Base-by-base conservation (phyloP, 2,888 invertebrate genomes). In the Mellilla xanthometata region DNA sequence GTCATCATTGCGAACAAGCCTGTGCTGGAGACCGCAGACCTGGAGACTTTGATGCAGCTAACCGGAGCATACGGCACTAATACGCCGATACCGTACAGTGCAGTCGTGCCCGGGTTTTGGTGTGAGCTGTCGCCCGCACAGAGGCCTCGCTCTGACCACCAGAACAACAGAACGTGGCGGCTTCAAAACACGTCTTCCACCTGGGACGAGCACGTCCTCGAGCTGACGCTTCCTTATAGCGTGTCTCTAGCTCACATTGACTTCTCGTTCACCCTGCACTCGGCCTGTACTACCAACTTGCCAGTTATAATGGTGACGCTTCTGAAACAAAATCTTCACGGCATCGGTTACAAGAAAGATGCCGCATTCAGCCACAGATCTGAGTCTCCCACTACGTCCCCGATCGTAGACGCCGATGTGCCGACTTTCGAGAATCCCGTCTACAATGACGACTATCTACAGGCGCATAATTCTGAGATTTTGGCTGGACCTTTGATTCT, bases 71-170 rank as follows among this genome's bases (percentile, higher is more conserved):
- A 96, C 54, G 92, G 92, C 11, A 81, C 81, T 19, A 89, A 86
- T 52, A 81, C 81, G 5, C 83, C 90, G 13, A 85, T 90, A 49
- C 90, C 90, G 32, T 97, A 96, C 74, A 94, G 95, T 39, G 96
- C 97, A 0, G 97, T 96, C 9, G 96, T 97, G 2, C 97, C 97
- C 0, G 94, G 96, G 2, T 97, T 97, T 78, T 98, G 98, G 98
- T 95, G 94, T 56, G 97, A 97, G 76, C 92, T 97, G 64, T 96
- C 97, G 60, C 97, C 97, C 54, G 96, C 97, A 3, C 97, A 97
- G 72, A 93, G 97, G 45, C 96, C 97, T 62, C 90, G 97, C 10
- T 93, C 96, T 24, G 96, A 97, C 75, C 96, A 97, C 1, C 97
- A 96, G 68, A 94, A 96, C 65, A 96, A 95, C 3, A 92, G 96